Evolutionary conservation across 1,140 invertebrate species (phyloP).

Genomic region (Linepithema humile): DNA sequence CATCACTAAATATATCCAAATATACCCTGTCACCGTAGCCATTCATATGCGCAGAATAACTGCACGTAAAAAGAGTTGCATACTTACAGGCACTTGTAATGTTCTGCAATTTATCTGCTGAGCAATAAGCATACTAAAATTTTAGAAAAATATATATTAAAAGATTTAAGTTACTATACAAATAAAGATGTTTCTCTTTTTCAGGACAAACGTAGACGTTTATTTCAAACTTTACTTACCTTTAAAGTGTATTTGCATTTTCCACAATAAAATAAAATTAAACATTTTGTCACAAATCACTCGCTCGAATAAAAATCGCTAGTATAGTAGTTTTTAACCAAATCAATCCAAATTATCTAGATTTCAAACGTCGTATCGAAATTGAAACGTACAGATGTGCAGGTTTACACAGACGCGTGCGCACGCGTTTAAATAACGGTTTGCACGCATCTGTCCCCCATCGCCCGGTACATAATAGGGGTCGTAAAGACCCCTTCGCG

Average conservation of each 20-base stretch:
- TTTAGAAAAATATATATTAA: not conserved
- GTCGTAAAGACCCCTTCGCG: slow-evolving; percentile 49
- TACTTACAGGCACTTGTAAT: not conserved
- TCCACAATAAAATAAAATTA: too few species aligned
- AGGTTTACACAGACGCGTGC: not conserved
- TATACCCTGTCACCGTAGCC: too few species aligned
- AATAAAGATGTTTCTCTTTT: not conserved
- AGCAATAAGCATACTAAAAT: not conserved
- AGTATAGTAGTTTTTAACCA: too few species aligned
- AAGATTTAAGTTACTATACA: not conserved
- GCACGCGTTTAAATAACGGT: slow-evolving; percentile 71
- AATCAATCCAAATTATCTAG: too few species aligned
- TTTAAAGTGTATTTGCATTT: too few species aligned
- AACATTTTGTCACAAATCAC: too few species aligned
- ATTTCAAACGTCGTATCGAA: slow-evolving; percentile 26
- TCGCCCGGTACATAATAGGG: slow-evolving; percentile 68
- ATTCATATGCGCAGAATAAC: not conserved
- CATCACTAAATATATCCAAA: too few species aligned
- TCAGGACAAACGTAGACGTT: too few species aligned
- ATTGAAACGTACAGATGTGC: slow-evolving; percentile 27
- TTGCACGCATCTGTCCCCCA: slow-evolving; percentile 74
- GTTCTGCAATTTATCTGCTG: not conserved
- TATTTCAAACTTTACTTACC: too few species aligned
- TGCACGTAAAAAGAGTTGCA: not conserved
- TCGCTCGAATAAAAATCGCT: too few species aligned